A percentile compares a stretch with the other conserved stretches of the same genome.
Evolutionary conservation across 2,888 invertebrate genomes (phyloP).

Genomic region (Orthosia cruda): DNA sequence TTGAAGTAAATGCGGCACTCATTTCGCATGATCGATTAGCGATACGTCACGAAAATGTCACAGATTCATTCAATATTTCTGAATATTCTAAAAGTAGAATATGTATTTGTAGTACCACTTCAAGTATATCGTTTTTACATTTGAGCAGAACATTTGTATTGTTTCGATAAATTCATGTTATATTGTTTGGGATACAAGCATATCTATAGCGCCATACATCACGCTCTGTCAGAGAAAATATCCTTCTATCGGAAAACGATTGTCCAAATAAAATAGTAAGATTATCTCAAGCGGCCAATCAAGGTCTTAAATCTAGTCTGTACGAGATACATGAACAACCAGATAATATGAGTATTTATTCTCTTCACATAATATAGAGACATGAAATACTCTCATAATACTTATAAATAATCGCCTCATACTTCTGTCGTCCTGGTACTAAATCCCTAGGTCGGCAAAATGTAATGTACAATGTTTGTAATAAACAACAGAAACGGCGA

Average conservation of each 20-base stretch:
- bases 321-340: neutral
- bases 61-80: constrained; percentile 23
- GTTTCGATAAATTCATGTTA: constrained; percentile 10
- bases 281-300: constrained; percentile 25
- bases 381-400: neutral
- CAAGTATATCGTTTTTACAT: neutral
- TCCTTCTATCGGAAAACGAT: constrained; percentile 26
- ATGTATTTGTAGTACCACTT: neutral
- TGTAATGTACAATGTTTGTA: constrained; percentile 21
- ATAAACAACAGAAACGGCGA: constrained; percentile 9
- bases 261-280: constrained; percentile 29
- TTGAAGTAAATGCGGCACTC: constrained; percentile 45
- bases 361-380: neutral
- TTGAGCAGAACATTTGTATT: neutral
- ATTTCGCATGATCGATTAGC: constrained; percentile 45
- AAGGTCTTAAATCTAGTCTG: constrained; percentile 22
- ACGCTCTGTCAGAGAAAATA: constrained; percentile 21
- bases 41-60: neutral
- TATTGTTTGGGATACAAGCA: constrained; percentile 10
- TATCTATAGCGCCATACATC: constrained; percentile 20
- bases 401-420: neutral
- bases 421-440: neutral
- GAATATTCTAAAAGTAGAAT: neutral
- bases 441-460: neutral
- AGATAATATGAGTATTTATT: constrained; percentile 2